Evolutionary conservation across 2,888 invertebrate genomes (phyloP), one percentile per base, ranked within the genome.

Genomic region (Standfussiana lucernea): DNA sequence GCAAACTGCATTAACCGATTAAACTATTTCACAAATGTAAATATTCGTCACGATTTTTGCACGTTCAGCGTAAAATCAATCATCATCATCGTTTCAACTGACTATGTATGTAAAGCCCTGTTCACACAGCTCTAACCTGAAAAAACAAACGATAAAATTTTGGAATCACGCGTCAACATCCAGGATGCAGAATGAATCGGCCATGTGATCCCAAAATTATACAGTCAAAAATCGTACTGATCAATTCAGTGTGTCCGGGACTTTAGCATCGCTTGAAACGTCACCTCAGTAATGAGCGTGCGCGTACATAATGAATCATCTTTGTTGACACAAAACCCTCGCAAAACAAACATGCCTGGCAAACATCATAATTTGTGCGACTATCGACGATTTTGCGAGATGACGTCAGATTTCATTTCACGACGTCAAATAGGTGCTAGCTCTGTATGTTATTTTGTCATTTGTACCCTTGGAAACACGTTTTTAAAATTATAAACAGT

Each of bases 251-350:
- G 37, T 40, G 37, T 24, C 28, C 24, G 21, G 15, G 28, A 37
- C 40, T 40, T 50, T 72, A 72, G 64, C 82, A 79, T 88, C 83
- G 77, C 32, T 72, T 83, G 64, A 68, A 83, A 79, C 77, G 75
- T 79, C 84, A 84, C 72, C 86, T 70, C 84, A 79, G 80, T 92
- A 92, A 92, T 91, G 92, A 91, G 83, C 83, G 85, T 88, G 87
- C 85, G 88, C 87, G 83, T 89, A 91, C 90, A 91, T 91, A 91
- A 92, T 92, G 89, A 91, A 91, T 92, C 91, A 90, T 80, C 79
- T 73, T 72, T 89, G 89, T 91, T 90, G 88, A 89, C 87, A 84
- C 84, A 85, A 86, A 82, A 77, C 82, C 78, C 76, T 85, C 78
- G 83, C 77, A 85, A 81, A 86, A 84, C 88, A 83, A 88, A 89